Percentiles rank a stretch among this genome's conserved stretches.
These are phyloP conservation scores for Macrochelys suwanniensis DNA, from an alignment of 2,797 vertebrate genomes.

Conservation along the genomic window DNA sequence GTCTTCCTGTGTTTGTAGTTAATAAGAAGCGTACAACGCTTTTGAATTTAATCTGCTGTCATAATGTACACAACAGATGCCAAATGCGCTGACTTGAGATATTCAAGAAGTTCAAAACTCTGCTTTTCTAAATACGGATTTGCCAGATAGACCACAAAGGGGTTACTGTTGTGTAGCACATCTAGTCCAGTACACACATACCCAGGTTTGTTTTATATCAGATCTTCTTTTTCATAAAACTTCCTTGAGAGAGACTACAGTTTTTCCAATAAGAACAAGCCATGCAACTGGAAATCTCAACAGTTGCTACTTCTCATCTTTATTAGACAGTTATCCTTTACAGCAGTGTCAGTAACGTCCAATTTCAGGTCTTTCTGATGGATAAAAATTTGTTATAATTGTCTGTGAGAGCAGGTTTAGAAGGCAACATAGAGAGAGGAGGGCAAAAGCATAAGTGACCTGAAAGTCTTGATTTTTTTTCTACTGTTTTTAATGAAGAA, in stretches of 20 bases:
- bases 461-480: background rate
- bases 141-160: background rate
- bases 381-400: background rate
- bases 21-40: background rate
- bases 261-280: background rate
- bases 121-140: background rate
- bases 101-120: background rate
- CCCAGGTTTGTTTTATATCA: too few relatives aligned
- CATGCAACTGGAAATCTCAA: background rate
- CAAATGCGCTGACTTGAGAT: background rate
- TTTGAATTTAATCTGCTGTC: background rate
- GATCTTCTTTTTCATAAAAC: too few relatives aligned
- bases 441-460: background rate
- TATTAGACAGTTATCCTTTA: background rate
- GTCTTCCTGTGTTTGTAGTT: background rate
- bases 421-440: background rate
- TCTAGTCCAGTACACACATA: background rate
- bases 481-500: background rate
- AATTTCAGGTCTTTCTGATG: background rate
- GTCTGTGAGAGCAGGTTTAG: background rate
- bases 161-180: background rate
- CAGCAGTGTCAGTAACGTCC: background rate
- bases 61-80: background rate
- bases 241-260: too few relatives aligned
- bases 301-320: background rate